Conservation (phyloP, 2,797 vertebrate genomes). For the Spea hammondii region DNA sequence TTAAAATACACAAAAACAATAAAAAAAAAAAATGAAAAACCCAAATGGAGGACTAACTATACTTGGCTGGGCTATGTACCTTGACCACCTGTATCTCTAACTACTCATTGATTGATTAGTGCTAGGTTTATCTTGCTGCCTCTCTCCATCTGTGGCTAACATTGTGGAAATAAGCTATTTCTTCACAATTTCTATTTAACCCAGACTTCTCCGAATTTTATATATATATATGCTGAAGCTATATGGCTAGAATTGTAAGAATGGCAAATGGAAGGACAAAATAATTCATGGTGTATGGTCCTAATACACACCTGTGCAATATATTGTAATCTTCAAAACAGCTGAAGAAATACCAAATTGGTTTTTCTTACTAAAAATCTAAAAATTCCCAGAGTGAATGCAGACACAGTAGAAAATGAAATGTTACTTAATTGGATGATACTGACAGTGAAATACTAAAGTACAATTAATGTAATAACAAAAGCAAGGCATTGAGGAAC, state of each 20-base stretch:
- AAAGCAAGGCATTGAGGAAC: slow-evolving; percentile 51
- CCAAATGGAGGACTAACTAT: no score
- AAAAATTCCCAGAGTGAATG: slow-evolving; percentile 8
- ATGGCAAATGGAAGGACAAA: slow-evolving; percentile 6
- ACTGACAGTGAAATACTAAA: slow-evolving; percentile 32
- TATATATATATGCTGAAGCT: no score
- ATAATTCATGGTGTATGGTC: slow-evolving; percentile 4
- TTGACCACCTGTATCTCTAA: no score
- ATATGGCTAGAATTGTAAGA: neutral
- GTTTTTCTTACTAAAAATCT: neutral
- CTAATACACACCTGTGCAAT: neutral
- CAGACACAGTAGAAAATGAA: slow-evolving; percentile 31
- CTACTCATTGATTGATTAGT: no score
- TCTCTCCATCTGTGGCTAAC: no score
- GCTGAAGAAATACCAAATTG: slow-evolving; percentile 10
- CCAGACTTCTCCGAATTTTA: no score
- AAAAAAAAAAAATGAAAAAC: no score
- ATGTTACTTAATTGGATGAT: slow-evolving; percentile 30
- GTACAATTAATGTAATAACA: slow-evolving; percentile 55
- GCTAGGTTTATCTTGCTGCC: no score
- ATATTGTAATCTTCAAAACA: neutral
- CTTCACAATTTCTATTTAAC: no score
- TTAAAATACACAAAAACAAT: no score
- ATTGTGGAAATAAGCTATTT: no score
- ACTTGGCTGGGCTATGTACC: no score